A percentile compares a stretch with the other conserved stretches of the same genome.
These are phyloP conservation scores for Drosophila mimica DNA, from an alignment of 2,888 invertebrate genomes.

Conservation along the genomic window DNA sequence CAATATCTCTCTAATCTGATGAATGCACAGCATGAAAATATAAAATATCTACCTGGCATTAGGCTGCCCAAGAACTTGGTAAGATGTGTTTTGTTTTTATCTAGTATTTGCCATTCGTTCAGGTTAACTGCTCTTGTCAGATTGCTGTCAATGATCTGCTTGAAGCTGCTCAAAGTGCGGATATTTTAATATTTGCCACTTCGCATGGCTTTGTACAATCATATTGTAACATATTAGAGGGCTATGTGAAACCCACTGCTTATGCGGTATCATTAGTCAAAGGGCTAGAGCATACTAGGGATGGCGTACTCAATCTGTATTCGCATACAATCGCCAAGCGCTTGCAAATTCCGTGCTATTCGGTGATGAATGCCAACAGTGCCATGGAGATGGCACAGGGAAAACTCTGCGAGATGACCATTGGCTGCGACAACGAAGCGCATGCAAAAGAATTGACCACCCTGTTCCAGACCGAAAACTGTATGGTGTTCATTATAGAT, in stretches of 20 bases:
- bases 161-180: constrained; percentile 94
- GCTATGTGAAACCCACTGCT: constrained; percentile 94
- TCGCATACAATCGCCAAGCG: constrained; percentile 94
- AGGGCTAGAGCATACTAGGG: constrained; percentile 94
- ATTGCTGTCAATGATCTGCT: constrained; percentile 95
- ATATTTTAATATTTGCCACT: constrained; percentile 97
- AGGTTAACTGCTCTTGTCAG: constrained; percentile 85
- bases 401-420: constrained; percentile 99
- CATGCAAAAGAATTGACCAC: constrained; percentile 92
- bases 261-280: constrained; percentile 97
- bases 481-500: constrained; percentile 96
- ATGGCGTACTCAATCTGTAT: constrained; percentile 95
- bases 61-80: constrained; percentile 71
- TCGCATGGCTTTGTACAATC: constrained; percentile 97
- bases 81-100: constrained; percentile 2
- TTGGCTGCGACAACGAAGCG: constrained; percentile 92
- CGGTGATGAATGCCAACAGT: constrained; percentile 98
- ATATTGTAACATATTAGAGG: constrained; percentile 92
- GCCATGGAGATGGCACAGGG: constrained; percentile 98
- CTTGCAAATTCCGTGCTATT: constrained; percentile 94
- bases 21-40: constrained; percentile 70
- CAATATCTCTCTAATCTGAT: constrained; percentile 61
- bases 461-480: constrained; percentile 96
- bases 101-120: background rate
- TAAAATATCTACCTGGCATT: constrained; percentile 73